Percentiles rank a stretch among this genome's conserved stretches.
These are phyloP conservation scores for Melolontha melolontha DNA, from an alignment of 2,888 invertebrate species.

Conservation along the genomic window DNA sequence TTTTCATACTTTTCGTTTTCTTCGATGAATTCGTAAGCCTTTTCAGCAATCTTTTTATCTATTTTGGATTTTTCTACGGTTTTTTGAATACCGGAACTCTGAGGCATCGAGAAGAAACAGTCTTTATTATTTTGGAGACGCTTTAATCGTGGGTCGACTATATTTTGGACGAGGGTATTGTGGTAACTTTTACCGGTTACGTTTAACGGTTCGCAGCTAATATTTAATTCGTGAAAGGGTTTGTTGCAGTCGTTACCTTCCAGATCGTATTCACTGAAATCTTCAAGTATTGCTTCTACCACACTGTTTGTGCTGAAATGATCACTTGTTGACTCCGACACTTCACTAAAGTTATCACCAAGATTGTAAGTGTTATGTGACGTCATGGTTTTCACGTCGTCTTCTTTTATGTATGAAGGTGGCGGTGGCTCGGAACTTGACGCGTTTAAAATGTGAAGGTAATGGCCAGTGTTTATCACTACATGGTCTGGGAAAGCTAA, in stretches of 20 bases:
- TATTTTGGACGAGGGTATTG: slow-evolving; percentile 63
- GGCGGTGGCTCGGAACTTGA: slow-evolving; percentile 58
- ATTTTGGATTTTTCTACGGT: slow-evolving; percentile 59
- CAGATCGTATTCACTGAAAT: slow-evolving; percentile 65
- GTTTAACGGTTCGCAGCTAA: slow-evolving; percentile 65
- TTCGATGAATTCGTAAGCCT: slow-evolving; percentile 88
- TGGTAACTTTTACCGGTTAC: slow-evolving; percentile 66
- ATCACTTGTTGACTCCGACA: slow-evolving; percentile 62
- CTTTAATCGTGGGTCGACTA: slow-evolving; percentile 63
- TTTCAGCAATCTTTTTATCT: slow-evolving; percentile 73
- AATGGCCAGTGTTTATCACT: slow-evolving; percentile 65
- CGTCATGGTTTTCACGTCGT: slow-evolving; percentile 49
- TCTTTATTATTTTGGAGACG: slow-evolving; percentile 60
- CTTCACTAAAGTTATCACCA: slow-evolving; percentile 61
- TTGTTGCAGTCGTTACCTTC: slow-evolving; percentile 64
- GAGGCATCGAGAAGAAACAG: slow-evolving; percentile 61
- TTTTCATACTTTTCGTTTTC: slow-evolving; percentile 88
- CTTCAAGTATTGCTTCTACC: slow-evolving; percentile 64
- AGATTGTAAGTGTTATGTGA: slow-evolving; percentile 51
- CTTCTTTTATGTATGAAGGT: slow-evolving; percentile 55
- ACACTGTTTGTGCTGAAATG: slow-evolving; percentile 60
- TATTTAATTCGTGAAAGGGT: slow-evolving; percentile 66
- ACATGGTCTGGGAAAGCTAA: slow-evolving; percentile 63
- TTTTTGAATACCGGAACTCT: slow-evolving; percentile 54
- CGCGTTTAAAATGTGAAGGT: slow-evolving; percentile 64